phyloP scores from a whole-genome alignment of 2,113 vertebrate species.

The Clinocottus analis region DNA sequence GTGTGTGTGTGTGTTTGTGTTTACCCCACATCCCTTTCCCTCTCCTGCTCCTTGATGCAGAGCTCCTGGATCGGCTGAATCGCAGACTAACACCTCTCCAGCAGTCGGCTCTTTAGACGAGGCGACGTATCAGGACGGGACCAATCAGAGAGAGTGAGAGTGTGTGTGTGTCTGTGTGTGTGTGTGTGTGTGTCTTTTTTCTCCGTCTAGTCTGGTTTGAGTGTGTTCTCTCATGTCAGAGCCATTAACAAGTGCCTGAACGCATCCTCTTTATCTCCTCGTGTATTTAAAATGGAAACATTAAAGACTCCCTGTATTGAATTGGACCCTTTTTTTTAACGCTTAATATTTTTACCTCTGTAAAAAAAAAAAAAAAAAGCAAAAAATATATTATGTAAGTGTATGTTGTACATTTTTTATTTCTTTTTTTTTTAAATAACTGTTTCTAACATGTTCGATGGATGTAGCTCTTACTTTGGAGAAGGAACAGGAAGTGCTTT shows the following conservation, averaged over 20 bases:
- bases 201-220: constrained; percentile 61
- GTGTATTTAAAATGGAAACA: constrained; percentile 84
- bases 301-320: constrained; percentile 84
- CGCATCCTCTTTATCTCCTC: constrained; percentile 88
- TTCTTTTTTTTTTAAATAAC: constrained; percentile 83
- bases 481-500: constrained; percentile 85
- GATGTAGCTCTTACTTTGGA: constrained; percentile 92
- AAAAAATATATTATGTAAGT: constrained; percentile 88
- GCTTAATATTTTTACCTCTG: constrained; percentile 97
- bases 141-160: too few species aligned
- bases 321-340: constrained; percentile 80
- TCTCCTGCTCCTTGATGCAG: constrained; percentile 63
- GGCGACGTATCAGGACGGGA: constrained; percentile 47
- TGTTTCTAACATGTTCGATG: constrained; percentile 94
- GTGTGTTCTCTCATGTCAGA: constrained; percentile 89
- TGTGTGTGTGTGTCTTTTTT: constrained; percentile 23
- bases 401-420: constrained; percentile 98
- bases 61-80: constrained; percentile 54
- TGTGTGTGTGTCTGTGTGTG: constrained; percentile 24
- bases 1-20: constrained; percentile 23
- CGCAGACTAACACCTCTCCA: constrained; percentile 34
- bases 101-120: constrained; percentile 43
- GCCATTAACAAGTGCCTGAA: constrained; percentile 96
- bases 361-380: constrained; percentile 83
- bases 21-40: constrained; percentile 41